phyloP scores from a whole-genome alignment of 64 coral and sea anemone species.

The Anthopleura sola region DNA sequence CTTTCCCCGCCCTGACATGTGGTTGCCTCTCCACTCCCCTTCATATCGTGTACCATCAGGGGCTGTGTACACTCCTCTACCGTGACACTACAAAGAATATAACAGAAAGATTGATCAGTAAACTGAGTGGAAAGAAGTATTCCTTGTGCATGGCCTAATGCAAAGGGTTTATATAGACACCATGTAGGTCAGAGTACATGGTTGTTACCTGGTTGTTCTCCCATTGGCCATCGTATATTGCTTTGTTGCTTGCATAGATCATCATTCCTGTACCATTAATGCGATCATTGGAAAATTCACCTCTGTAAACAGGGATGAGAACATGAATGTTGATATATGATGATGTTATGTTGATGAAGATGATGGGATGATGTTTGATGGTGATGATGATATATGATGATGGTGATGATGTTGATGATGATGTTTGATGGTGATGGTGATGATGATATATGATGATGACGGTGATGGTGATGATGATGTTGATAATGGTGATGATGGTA shows the following conservation, averaged over 20 bases:
- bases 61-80: slow-evolving; percentile 38
- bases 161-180: too few relatives aligned
- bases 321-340: not conserved
- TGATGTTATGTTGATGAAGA: not conserved
- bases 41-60: slow-evolving; percentile 69
- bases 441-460: not conserved
- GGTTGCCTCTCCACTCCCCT: slow-evolving; percentile 87
- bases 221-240: slow-evolving; percentile 83
- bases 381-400: not conserved
- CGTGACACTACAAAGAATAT: slow-evolving; percentile 60
- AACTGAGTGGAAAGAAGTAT: too few relatives aligned
- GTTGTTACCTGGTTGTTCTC: slow-evolving; percentile 62
- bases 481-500: not conserved
- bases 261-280: slow-evolving; percentile 76
- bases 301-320: slow-evolving; percentile 29
- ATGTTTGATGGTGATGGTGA: not conserved
- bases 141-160: too few relatives aligned
- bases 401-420: not conserved
- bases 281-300: slow-evolving; percentile 87
- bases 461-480: too few relatives aligned
- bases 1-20: slow-evolving; percentile 69
- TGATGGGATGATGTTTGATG: not conserved
- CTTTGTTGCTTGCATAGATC: slow-evolving; percentile 58
- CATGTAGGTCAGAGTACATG: too few relatives aligned
- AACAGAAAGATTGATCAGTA: too few relatives aligned